phyloP scores from a whole-genome alignment of 1,140 invertebrate genomes.

The Colletes gigas region DNA sequence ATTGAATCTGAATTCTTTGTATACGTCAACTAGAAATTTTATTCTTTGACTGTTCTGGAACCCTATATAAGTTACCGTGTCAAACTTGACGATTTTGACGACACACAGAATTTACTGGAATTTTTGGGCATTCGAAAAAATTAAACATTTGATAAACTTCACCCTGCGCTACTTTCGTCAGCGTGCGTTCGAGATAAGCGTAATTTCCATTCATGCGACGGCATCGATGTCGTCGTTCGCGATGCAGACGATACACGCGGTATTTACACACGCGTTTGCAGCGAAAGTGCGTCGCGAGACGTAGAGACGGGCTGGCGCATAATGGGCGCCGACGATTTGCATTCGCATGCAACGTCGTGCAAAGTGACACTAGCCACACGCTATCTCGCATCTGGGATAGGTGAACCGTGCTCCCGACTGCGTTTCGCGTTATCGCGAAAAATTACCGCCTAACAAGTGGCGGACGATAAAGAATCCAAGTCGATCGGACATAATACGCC shows the following conservation, averaged over 20 bases:
- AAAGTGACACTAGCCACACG: slow-evolving; percentile 11
- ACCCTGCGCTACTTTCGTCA: background rate
- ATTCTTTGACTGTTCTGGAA: too few relatives aligned
- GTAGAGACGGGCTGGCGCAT: background rate
- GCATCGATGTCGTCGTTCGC: slow-evolving; percentile 9
- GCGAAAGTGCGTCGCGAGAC: background rate
- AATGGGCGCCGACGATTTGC: slow-evolving; percentile 34
- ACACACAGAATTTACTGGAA: too few relatives aligned
- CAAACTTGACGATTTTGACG: too few relatives aligned
- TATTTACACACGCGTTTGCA: slow-evolving; percentile 29
- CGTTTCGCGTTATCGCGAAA: slow-evolving; percentile 15
- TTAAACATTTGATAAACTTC: slow-evolving; percentile 2
- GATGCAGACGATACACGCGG: slow-evolving; percentile 20
- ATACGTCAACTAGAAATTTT: too few relatives aligned
- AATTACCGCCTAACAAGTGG: slow-evolving; percentile 10
- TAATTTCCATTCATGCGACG: slow-evolving; percentile 13
- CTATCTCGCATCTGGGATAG: slow-evolving; percentile 24
- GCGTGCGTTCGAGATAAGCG: background rate
- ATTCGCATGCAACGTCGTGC: slow-evolving; percentile 10
- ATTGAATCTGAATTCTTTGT: too few relatives aligned
- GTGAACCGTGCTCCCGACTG: background rate
- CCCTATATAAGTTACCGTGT: too few relatives aligned
- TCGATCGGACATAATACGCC: background rate
- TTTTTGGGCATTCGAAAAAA: too few relatives aligned
- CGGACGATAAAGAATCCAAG: background rate